These are phyloP conservation scores for Orthosia gothica DNA, from an alignment of 2,888 invertebrate species.

Conservation along the genomic window DNA sequence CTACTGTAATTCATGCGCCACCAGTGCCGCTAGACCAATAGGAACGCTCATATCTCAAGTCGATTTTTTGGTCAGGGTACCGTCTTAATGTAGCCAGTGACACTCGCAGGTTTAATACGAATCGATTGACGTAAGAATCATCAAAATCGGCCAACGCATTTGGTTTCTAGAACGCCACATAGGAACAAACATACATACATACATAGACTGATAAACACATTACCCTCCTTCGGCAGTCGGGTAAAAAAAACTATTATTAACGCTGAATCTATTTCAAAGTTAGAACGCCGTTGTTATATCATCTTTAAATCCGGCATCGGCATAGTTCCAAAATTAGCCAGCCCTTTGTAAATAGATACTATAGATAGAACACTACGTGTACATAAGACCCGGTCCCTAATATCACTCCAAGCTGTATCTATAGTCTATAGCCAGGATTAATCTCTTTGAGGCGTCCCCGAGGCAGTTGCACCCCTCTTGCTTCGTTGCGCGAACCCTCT, in stretches of 20 bases:
- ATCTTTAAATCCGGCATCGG: slow-evolving; percentile 45
- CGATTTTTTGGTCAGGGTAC: too few species aligned
- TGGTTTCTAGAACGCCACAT: too few species aligned
- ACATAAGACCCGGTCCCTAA: slow-evolving; percentile 25
- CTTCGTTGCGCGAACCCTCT: slow-evolving; percentile 45
- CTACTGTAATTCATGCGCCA: too few species aligned
- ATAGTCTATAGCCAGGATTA: slow-evolving; percentile 43
- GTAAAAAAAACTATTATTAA: neutral
- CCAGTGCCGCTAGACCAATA: too few species aligned
- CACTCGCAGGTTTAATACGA: too few species aligned
- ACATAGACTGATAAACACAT: too few species aligned
- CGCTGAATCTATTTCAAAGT: slow-evolving; percentile 13
- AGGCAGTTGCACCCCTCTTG: slow-evolving; percentile 54
- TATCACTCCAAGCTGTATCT: slow-evolving; percentile 42
- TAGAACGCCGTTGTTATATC: slow-evolving; percentile 11
- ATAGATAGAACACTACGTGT: slow-evolving; percentile 23
- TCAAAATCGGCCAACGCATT: too few species aligned
- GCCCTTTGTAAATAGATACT: slow-evolving; percentile 33
- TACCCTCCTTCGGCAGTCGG: too few species aligned
- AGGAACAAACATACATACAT: too few species aligned
- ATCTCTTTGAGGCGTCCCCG: slow-evolving; percentile 56
- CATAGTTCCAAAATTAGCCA: slow-evolving; percentile 50
- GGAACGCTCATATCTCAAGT: too few species aligned
- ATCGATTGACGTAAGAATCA: too few species aligned
- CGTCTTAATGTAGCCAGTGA: too few species aligned